Percentiles rank a stretch among this genome's conserved stretches.
Evolutionary conservation across 1,140 invertebrate genomes (phyloP).

Genomic region (Nylanderia fulva): DNA sequence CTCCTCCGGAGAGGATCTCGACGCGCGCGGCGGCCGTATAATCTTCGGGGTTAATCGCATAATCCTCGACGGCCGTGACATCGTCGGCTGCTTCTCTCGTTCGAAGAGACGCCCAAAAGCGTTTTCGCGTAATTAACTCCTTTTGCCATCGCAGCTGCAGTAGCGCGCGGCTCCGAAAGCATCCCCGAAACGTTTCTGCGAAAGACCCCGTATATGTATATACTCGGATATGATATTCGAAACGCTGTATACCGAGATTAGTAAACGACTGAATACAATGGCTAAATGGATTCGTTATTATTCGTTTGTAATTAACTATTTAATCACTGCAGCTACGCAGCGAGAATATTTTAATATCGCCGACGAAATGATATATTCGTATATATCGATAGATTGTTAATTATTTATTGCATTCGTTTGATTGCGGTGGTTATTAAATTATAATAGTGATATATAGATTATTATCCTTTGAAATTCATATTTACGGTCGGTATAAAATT

Average conservation of each 20-base stretch:
- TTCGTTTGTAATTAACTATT: conserved; percentile 16
- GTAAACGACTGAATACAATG: background rate
- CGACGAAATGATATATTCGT: background rate
- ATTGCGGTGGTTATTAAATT: background rate
- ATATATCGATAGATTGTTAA: background rate
- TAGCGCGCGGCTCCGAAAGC: background rate
- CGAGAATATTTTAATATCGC: conserved; percentile 17
- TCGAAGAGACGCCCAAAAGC: conserved; percentile 28
- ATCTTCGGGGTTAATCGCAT: conserved; percentile 51
- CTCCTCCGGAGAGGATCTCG: background rate
- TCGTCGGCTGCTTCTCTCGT: background rate
- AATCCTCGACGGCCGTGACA: conserved; percentile 49
- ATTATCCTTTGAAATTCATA: background rate
- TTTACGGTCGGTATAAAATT: background rate
- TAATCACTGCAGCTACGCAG: background rate
- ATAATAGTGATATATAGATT: conserved; percentile 3
- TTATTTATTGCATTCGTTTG: background rate
- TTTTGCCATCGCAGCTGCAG: background rate
- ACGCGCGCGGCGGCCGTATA: conserved; percentile 13
- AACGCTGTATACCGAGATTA: background rate
- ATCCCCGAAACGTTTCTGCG: background rate
- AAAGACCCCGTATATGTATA: background rate
- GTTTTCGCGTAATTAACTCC: conserved; percentile 36
- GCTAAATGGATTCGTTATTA: conserved; percentile 5
- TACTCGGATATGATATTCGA: background rate